Evolutionary conservation across 1,140 invertebrate species (phyloP).

Genomic region (Caenorhabditis tropicalis): DNA sequence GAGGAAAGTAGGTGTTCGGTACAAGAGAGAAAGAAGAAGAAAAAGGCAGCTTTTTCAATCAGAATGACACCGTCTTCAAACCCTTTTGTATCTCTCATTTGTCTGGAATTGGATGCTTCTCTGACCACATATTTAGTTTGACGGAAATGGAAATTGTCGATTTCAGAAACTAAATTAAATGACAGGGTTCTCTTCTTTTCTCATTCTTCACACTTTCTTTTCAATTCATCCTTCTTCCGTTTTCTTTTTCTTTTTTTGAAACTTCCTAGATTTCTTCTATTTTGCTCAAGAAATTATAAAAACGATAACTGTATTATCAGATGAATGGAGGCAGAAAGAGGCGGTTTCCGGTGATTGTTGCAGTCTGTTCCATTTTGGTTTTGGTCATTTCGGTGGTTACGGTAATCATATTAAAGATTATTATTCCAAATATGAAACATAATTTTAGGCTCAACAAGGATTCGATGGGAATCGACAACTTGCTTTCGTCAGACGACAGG

Average conservation of each 20-base stretch:
- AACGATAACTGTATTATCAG: neutral
- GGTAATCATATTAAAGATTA: no score
- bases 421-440: no score
- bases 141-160: neutral
- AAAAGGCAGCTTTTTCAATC: conserved; percentile 23
- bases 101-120: conserved; percentile 2
- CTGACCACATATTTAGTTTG: neutral
- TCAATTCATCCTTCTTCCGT: no score
- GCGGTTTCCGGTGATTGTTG: conserved; percentile 16
- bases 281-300: neutral
- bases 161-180: neutral
- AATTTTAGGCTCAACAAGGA: conserved; percentile 14
- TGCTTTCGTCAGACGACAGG: conserved; percentile 24
- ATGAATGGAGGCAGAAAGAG: conserved; percentile 32
- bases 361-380: neutral
- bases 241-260: neutral
- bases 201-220: neutral
- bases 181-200: neutral
- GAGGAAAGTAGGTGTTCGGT: conserved; percentile 34
- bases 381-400: conserved; percentile 8
- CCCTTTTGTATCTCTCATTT: neutral
- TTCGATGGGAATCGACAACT: conserved; percentile 5
- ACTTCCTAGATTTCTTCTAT: neutral
- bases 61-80: neutral
- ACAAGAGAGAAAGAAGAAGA: neutral